Conservation (phyloP, 2,797 vertebrate species). For the Pantherophis alleghaniensis region DNA sequence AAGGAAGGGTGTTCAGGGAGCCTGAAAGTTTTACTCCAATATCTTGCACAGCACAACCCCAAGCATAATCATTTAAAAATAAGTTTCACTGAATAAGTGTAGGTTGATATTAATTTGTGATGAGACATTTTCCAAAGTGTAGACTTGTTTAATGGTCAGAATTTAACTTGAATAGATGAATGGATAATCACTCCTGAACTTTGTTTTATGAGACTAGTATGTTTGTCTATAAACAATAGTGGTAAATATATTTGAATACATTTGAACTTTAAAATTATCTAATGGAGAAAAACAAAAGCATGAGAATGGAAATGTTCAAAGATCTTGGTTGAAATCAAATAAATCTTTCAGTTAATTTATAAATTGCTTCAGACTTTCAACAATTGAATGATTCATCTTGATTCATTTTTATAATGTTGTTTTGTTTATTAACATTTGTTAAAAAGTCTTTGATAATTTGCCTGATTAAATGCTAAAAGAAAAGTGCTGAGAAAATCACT, state of each 20-base stretch:
- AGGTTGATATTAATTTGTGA: neutral
- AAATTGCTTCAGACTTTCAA: neutral
- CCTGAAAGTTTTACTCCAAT: neutral
- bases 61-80: neutral
- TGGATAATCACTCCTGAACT: neutral
- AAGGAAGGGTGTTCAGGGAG: neutral
- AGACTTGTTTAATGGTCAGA: neutral
- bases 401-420: constrained; percentile 30
- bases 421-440: constrained; percentile 15
- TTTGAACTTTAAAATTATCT: constrained; percentile 17
- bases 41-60: neutral
- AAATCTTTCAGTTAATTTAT: constrained; percentile 10
- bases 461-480: constrained; percentile 13
- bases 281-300: constrained; percentile 25
- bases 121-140: neutral
- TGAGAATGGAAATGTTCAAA: neutral
- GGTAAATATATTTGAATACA: neutral
- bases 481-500: constrained; percentile 28
- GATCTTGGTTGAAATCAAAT: constrained; percentile 52
- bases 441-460: constrained; percentile 7
- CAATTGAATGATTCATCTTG: constrained; percentile 4
- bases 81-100: neutral
- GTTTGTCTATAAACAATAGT: neutral
- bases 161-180: neutral
- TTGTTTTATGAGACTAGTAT: neutral